Base-by-base conservation (phyloP, 2,113 vertebrate species). In the Anhinga rufa region DNA sequence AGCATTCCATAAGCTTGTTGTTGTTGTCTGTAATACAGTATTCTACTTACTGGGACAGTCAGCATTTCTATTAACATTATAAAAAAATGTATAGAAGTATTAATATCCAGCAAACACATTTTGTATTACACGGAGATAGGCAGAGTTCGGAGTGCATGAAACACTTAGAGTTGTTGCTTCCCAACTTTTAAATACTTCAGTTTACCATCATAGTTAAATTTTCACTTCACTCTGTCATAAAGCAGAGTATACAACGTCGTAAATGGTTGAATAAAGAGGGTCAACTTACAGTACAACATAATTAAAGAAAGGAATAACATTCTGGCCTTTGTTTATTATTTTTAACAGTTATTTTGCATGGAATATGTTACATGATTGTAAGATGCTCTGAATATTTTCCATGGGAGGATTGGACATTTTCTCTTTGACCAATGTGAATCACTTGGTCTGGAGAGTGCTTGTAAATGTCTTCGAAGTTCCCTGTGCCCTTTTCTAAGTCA, bases 351-450 rank as follows among this genome's bases (percentile, higher is more conserved):
- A 58, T 86, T 94, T 91, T 95, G 62, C 64, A 66, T 64, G 70
- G 89, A 91, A 54, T 85, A 76, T 90, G 69, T 90, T 93, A 78
- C 8, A 3, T 55, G 76, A 38, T 77, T 86, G 32, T 82, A 86
- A 84, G 74, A 96, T 91, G 60, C 91, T 94, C 48, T 6, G 14
- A 84, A 76, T 97, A 94, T 92, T 97, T 94, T 96, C 90, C 86
- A 21, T 86, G 86, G 93, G 90, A 93, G 91, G 72, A 69, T 2
- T 84, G 69, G 64, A 86, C 25, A 25, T 77, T 81, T 76, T 78
- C 46, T 61, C 66, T 86, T 77, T 74, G 46, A 82, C 44, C 44
- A 70, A 12, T 76, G 83, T 93, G 91, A 94, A 95, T 93, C 58
- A 81, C 40, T 79, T 85, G 71, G 31, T 92, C 92, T 92, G 71